These are phyloP conservation scores for Homalodisca vitripennis DNA, from an alignment of 1,140 invertebrate genomes.

Conservation along the genomic window DNA sequence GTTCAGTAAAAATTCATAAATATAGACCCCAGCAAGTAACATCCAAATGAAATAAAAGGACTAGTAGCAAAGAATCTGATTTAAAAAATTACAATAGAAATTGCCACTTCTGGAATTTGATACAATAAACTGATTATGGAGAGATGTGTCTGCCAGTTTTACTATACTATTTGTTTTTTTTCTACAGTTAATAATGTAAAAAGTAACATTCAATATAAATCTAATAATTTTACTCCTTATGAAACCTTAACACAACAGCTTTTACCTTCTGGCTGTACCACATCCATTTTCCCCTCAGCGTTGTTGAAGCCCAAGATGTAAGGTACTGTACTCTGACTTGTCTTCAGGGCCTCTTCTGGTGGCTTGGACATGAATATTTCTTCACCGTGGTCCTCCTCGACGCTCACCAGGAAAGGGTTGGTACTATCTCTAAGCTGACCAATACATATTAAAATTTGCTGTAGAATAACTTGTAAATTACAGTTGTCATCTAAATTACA, in stretches of 20 bases:
- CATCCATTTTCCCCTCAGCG: background rate
- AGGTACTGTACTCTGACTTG: background rate
- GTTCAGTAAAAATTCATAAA: too few relatives aligned
- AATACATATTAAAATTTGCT: background rate
- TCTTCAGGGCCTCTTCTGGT: background rate
- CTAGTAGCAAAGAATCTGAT: background rate
- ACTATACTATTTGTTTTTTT: background rate
- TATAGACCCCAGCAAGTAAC: too few relatives aligned
- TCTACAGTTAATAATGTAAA: background rate
- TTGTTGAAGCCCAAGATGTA: conserved; percentile 2
- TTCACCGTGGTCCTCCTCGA: background rate
- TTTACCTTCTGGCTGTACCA: background rate
- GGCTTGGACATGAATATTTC: background rate
- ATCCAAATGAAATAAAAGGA: too few relatives aligned
- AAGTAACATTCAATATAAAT: background rate
- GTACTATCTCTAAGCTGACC: background rate
- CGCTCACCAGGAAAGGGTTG: background rate
- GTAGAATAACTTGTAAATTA: background rate
- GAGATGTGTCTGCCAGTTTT: background rate
- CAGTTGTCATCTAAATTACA: background rate
- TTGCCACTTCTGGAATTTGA: background rate
- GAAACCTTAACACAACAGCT: too few relatives aligned
- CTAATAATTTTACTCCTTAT: too few relatives aligned
- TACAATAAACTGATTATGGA: background rate
- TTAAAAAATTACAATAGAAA: background rate